Evolutionary conservation across 2,113 vertebrate species (phyloP).

Genomic region (Merops nubicus): DNA sequence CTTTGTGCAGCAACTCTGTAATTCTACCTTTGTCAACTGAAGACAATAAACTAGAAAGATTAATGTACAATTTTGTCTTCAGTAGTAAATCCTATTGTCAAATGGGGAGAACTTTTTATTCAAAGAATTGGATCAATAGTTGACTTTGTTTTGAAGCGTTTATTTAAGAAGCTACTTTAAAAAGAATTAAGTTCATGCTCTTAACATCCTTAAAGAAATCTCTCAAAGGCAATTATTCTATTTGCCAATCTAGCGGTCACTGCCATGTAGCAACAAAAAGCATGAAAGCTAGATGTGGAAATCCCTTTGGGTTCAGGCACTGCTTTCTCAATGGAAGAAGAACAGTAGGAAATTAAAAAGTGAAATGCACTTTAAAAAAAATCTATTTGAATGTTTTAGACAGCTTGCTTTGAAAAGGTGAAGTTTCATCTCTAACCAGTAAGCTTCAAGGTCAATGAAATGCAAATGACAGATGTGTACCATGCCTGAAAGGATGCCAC

Average conservation of each 20-base stretch:
- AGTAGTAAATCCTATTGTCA: constrained; percentile 67
- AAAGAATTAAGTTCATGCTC: constrained; percentile 66
- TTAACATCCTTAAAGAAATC: constrained; percentile 73
- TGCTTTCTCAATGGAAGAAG: constrained; percentile 57
- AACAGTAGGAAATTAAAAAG: constrained; percentile 63
- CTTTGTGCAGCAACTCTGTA: constrained; percentile 40
- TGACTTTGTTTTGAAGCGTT: constrained; percentile 75
- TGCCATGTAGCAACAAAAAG: constrained; percentile 63
- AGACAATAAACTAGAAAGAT: constrained; percentile 65
- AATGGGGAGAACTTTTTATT: constrained; percentile 51
- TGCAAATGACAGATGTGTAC: constrained; percentile 18
- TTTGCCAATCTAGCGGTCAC: constrained; percentile 63
- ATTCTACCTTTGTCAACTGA: constrained; percentile 54
- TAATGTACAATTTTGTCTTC: constrained; percentile 67
- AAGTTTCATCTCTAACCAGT: constrained; percentile 61
- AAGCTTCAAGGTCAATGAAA: constrained; percentile 75
- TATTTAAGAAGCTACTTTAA: constrained; percentile 71
- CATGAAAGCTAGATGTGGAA: constrained; percentile 64
- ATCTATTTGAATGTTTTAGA: constrained; percentile 62
- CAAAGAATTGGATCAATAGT: constrained; percentile 68
- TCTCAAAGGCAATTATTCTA: constrained; percentile 66
- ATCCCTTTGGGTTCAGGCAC: constrained; percentile 58
- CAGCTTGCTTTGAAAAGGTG: constrained; percentile 61
- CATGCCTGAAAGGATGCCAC: background rate
- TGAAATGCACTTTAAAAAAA: constrained; percentile 50